Conservation (phyloP, 2,888 invertebrate genomes). For the Eugnorisma glareosa region DNA sequence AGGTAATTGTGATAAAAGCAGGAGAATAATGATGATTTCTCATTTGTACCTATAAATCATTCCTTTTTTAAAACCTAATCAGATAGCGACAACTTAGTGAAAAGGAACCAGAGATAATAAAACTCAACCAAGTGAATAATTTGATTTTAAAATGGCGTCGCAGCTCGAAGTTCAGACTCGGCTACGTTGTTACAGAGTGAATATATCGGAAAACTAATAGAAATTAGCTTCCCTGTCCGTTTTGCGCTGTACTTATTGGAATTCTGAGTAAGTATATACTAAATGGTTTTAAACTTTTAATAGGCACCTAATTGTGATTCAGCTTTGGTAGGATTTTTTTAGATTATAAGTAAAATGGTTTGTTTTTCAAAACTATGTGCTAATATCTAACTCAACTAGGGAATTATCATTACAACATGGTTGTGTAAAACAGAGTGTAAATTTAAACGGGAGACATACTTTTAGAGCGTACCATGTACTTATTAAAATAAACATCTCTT, state of each 20-base stretch:
- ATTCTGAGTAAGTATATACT: too few relatives aligned
- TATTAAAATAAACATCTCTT: not conserved
- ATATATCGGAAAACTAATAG: slow-evolving; percentile 43
- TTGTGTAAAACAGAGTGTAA: too few relatives aligned
- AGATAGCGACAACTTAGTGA: not conserved
- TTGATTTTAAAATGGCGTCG: slow-evolving; percentile 21
- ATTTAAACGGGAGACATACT: not conserved
- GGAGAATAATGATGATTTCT: too few relatives aligned
- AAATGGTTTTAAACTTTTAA: too few relatives aligned
- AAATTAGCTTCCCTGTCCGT: slow-evolving; percentile 16
- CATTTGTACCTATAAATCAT: too few relatives aligned
- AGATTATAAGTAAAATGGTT: not conserved
- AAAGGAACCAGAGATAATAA: not conserved
- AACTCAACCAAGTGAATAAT: slow-evolving; percentile 13
- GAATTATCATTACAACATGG: too few relatives aligned
- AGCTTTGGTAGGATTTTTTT: not conserved
- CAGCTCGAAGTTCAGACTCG: not conserved
- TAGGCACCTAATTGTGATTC: too few relatives aligned
- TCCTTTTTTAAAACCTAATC: not conserved
- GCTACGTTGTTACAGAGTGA: not conserved
- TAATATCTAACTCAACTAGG: too few relatives aligned
- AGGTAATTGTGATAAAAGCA: too few relatives aligned
- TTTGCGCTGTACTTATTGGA: not conserved
- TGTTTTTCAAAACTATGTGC: not conserved
- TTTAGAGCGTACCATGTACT: not conserved